Evolutionary conservation across 1,140 invertebrate genomes (phyloP), one percentile per base, ranked within the genome.

Genomic region (Steinernema khuongi): DNA sequence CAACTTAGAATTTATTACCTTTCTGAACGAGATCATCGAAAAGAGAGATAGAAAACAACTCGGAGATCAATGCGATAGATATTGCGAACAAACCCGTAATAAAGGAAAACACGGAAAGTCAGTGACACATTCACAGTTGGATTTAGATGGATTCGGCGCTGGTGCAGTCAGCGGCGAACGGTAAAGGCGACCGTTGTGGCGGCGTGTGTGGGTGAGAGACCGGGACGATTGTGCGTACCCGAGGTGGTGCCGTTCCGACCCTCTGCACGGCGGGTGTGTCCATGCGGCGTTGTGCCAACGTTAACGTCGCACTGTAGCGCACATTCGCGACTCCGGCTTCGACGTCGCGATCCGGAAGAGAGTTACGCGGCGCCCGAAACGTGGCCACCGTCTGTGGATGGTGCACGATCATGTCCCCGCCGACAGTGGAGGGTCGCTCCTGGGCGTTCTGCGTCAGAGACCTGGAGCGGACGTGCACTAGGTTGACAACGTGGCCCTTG

Each of bases 381-480:
- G 50, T 60, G 50, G 50, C 50, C 7, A 60, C 50, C 14, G 11
- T 60, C 22, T 60, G 50, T 4, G 50, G 50, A 60, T 60, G 50
- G 22, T 60, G 50, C 4, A 60, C 50, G 22, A 60, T 60, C 50
- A 60, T 60, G 50, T 60, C 50, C 14, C 50, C 50, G 11, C 50
- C 50, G 50, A 60, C 50, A 22, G 50, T 60, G 50, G 50, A 7
- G 7, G 50, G 50, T 60, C 50, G 50, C 2, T 60, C 50, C 14
- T 7, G 4, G 22, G 50, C 14, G 22, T 22, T 60, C 50, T 60
- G 50, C 50, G 50, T 81, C 29, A 81, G 44, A 7, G 80, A 81
- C 26, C 75, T 79, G 14, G 81, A 82, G 1, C 80, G 79, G 30
- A 81, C 80, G 44, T 81, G 80, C 4, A 81, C 81, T 0, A 81